phyloP scores from a whole-genome alignment of 1,140 invertebrate genomes.

The Cydia fagiglandana region DNA sequence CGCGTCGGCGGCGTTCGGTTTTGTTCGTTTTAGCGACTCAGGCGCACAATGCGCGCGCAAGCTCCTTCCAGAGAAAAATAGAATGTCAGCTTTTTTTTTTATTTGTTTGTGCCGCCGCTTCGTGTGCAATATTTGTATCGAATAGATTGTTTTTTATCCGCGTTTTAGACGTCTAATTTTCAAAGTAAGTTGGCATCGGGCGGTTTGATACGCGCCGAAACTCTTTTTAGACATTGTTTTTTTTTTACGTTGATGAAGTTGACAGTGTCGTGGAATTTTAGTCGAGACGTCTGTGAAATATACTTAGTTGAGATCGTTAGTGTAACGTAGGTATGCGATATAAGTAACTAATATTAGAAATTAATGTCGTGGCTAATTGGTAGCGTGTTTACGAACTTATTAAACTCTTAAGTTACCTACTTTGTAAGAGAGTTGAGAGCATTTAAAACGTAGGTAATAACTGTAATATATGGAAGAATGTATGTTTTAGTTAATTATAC shows the following conservation, averaged over 20 bases:
- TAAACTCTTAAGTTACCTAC: neutral
- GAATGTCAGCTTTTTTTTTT: conserved; percentile 67
- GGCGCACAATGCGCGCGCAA: conserved; percentile 65
- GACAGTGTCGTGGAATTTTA: conserved; percentile 46
- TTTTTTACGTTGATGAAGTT: conserved; percentile 48
- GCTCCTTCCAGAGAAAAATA: conserved; percentile 72
- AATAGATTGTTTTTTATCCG: conserved; percentile 65
- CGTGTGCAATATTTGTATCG: conserved; percentile 77
- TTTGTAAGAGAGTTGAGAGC: neutral
- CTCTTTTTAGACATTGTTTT: conserved; percentile 44
- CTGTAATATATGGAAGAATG: no score
- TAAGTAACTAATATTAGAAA: neutral
- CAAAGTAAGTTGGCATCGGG: conserved; percentile 60
- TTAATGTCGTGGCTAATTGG: neutral
- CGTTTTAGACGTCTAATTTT: conserved; percentile 68
- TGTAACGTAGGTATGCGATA: neutral
- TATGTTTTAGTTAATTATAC: no score
- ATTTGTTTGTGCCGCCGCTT: conserved; percentile 52
- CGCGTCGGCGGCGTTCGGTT: conserved; percentile 44
- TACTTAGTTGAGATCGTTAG: neutral
- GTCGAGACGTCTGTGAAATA: conserved; percentile 16
- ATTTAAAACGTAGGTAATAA: neutral
- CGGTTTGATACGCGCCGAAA: conserved; percentile 46
- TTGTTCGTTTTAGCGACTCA: conserved; percentile 65
- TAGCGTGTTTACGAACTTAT: neutral